Evolutionary conservation across 2,888 invertebrate genomes (phyloP).

Genomic region (Eupithecia inturbata): DNA sequence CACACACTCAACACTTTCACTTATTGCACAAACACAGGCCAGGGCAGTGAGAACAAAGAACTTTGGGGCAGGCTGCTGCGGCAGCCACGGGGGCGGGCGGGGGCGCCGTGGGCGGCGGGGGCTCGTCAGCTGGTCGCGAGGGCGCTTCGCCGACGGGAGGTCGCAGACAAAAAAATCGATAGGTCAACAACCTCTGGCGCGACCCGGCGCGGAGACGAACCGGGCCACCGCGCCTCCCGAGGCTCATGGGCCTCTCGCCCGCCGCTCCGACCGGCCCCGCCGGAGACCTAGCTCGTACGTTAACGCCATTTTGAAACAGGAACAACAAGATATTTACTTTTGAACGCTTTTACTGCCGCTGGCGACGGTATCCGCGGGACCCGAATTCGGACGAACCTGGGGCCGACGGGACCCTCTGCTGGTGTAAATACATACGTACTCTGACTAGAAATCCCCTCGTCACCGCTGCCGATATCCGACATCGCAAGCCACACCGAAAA

Average conservation of each 20-base stretch:
- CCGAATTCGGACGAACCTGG: slow-evolving; percentile 55
- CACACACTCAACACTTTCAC: slow-evolving; percentile 58
- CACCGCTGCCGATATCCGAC: slow-evolving; percentile 92
- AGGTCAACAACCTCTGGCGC: slow-evolving; percentile 81
- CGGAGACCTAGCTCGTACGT: slow-evolving; percentile 61
- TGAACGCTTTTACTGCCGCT: slow-evolving; percentile 66
- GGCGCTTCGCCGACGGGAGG: slow-evolving; percentile 68
- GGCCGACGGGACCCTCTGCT: slow-evolving; percentile 52
- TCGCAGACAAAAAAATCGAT: slow-evolving; percentile 84
- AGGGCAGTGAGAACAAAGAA: slow-evolving; percentile 57
- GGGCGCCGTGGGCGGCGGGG: slow-evolving; percentile 56
- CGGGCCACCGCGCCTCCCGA: slow-evolving; percentile 63
- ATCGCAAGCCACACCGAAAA: slow-evolving; percentile 85
- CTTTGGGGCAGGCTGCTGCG: slow-evolving; percentile 37
- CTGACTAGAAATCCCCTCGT: slow-evolving; percentile 91
- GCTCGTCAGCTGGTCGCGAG: slow-evolving; percentile 61
- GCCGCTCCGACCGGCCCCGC: slow-evolving; percentile 48
- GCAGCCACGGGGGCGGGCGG: slow-evolving; percentile 50
- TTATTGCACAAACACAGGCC: slow-evolving; percentile 52
- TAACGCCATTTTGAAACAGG: slow-evolving; percentile 84
- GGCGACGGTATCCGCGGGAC: slow-evolving; percentile 59
- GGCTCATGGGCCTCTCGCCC: slow-evolving; percentile 54
- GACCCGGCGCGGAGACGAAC: slow-evolving; percentile 67
- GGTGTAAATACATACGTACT: slow-evolving; percentile 85
- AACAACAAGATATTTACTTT: slow-evolving; percentile 84